Evolutionary conservation across 2,888 invertebrate species (phyloP), one percentile per base, ranked within the genome.

Genomic region (Dryocosmus kuriphilus): DNA sequence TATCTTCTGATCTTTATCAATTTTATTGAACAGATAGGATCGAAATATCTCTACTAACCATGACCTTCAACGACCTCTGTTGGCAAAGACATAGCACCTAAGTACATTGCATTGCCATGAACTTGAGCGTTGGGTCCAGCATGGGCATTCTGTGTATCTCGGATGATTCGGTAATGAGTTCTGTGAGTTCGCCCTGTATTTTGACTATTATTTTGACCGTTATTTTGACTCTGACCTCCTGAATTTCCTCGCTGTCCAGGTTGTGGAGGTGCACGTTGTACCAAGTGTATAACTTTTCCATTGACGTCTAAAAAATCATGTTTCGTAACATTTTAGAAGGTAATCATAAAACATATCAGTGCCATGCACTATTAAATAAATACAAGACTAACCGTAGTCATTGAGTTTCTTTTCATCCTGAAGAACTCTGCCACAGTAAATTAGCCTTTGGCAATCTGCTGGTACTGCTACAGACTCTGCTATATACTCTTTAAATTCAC

Each of bases 401-500:
- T 94, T 94, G 35, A 99, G 93, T 88, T 94, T 95, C 85, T 96
- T 96, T 19, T 96, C 97, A 93, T 99, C 97, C 88, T 96, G 96
- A 74, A 99, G 92, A 35, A 98, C 98, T 91, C 97, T 94, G n/a
- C 99, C 99, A 90, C 97, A 97, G 91, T 97, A 98, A 86, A 99
- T 99, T 57, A 99, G 94, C 78, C 98, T 94, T 90, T 98, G 98
- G 71, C 96, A 94, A 81, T 96, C 95, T 9, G 95, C 95, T 32
- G 96, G 94, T 85, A 98, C 96, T 78, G 94, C 95, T 84, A 98
- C 96, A 82, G 95, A 94, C 74, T 95, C 95, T 6, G 95, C 94
- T 82, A 98, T 96, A 85, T 94, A 94, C 85, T 95, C 95, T 91
- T 98, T 98, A 87, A 98, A 95, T 89, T 96, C 94, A 78, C 94